These are phyloP conservation scores for Conistra vaccinii DNA, from an alignment of 2,888 invertebrate species.

Conservation along the genomic window DNA sequence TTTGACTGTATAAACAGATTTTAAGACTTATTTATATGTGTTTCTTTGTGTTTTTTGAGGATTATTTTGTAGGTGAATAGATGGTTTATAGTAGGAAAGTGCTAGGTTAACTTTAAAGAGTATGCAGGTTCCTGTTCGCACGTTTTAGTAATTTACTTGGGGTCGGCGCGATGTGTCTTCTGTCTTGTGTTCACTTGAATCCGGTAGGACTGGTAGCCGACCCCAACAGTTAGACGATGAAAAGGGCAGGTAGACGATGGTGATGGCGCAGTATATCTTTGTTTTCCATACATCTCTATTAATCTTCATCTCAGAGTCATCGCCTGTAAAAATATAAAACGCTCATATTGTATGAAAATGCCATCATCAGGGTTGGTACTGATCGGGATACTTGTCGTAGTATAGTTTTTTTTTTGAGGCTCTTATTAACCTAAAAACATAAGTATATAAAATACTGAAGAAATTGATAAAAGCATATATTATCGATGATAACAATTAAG, in stretches of 20 bases:
- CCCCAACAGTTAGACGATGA: not conserved
- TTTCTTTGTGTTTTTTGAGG: constrained; percentile 2
- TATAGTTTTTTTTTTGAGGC: not conserved
- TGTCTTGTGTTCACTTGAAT: not conserved
- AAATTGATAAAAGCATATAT: not conserved
- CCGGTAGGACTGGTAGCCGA: not conserved
- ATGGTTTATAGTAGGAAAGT: not conserved
- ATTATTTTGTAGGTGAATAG: not conserved
- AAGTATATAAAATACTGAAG: too few relatives aligned
- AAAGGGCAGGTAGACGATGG: not conserved
- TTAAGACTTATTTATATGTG: constrained; percentile 31
- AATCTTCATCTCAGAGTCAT: too few relatives aligned
- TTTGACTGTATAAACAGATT: constrained; percentile 49
- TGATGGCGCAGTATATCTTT: not conserved
- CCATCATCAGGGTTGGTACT: too few relatives aligned
- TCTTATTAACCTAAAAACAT: not conserved
- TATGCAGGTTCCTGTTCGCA: not conserved
- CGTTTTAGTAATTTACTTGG: not conserved
- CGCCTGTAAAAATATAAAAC: too few relatives aligned
- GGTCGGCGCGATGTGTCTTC: too few relatives aligned
- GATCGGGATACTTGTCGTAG: not conserved
- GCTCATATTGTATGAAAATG: too few relatives aligned
- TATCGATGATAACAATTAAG: too few relatives aligned
- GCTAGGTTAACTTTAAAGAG: not conserved
- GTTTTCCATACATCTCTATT: too few relatives aligned